Percentiles rank a stretch among this genome's conserved stretches.
phyloP scores from a whole-genome alignment of 2,888 invertebrate species.

The Uropetala carovei region DNA sequence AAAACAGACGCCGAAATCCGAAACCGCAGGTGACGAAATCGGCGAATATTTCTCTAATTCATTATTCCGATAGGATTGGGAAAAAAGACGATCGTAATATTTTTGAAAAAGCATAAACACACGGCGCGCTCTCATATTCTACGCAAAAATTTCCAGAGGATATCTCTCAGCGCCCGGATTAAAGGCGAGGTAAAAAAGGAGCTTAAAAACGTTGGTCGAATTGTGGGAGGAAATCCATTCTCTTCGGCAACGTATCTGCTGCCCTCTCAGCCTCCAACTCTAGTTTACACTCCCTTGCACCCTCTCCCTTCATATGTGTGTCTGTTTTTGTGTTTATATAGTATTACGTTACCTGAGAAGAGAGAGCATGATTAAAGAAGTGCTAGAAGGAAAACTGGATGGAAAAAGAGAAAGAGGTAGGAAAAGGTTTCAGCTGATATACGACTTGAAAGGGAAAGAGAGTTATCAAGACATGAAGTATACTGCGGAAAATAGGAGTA shows the following conservation, averaged over 20 bases:
- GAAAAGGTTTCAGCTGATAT: too few species aligned
- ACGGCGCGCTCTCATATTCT: background rate
- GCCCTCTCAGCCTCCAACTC: background rate
- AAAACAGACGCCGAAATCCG: too few species aligned
- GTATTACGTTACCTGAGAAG: too few species aligned
- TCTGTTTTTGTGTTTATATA: background rate
- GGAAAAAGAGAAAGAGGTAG: too few species aligned
- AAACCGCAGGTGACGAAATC: too few species aligned
- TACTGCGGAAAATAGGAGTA: too few species aligned
- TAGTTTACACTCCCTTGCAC: background rate
- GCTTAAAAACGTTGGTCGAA: conserved; percentile 23
- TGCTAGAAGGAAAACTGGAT: too few species aligned
- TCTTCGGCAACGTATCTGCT: background rate
- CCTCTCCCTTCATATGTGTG: background rate
- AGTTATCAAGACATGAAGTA: too few species aligned
- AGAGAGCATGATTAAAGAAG: too few species aligned
- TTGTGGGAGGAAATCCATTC: conserved; percentile 18
- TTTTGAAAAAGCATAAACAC: conserved; percentile 10
- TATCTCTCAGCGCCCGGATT: background rate
- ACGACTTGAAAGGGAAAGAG: too few species aligned
- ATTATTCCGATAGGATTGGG: too few species aligned
- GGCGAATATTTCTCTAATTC: too few species aligned
- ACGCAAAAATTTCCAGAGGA: background rate
- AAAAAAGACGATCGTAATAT: background rate
- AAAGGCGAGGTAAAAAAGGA: background rate